These are phyloP conservation scores for Psix sp. DNA, from an alignment of 1,140 invertebrate genomes.

Conservation along the genomic window DNA sequence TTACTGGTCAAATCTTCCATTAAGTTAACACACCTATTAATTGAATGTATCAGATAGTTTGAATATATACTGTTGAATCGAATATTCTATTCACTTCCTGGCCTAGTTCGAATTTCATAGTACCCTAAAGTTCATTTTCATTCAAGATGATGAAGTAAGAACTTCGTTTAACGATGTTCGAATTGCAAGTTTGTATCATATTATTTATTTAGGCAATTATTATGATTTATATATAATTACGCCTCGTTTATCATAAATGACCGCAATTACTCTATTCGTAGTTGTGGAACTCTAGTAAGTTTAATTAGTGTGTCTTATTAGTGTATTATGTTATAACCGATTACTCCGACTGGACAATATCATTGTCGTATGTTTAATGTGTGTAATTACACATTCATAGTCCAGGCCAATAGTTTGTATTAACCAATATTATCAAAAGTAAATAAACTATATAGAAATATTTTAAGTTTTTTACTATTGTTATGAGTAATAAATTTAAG, in stretches of 20 bases:
- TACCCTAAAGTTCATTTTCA: too few species aligned
- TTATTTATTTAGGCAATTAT: too few species aligned
- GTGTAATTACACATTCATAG: constrained; percentile 25
- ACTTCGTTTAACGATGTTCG: too few species aligned
- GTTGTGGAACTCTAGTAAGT: constrained; percentile 16
- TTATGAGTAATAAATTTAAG: too few species aligned
- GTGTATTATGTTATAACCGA: constrained; percentile 18
- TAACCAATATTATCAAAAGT: background rate
- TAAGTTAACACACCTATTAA: constrained; percentile 34
- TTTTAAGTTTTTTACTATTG: too few species aligned
- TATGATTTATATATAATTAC: too few species aligned
- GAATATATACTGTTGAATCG: background rate
- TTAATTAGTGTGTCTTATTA: constrained; percentile 30
- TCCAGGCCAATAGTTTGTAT: background rate
- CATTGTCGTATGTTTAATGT: constrained; percentile 19
- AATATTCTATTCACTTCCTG: too few species aligned
- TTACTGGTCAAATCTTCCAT: constrained; percentile 23
- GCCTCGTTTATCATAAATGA: background rate
- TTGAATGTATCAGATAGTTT: constrained; percentile 15
- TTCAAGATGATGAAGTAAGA: too few species aligned
- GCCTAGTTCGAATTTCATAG: too few species aligned
- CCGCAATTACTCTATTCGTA: constrained; percentile 14
- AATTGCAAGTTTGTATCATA: too few species aligned
- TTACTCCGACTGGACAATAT: constrained; percentile 20
- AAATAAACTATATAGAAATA: background rate